Evolutionary conservation across 2,888 invertebrate genomes (phyloP).

Genomic region (Spatulosminthurus flaviceps): DNA sequence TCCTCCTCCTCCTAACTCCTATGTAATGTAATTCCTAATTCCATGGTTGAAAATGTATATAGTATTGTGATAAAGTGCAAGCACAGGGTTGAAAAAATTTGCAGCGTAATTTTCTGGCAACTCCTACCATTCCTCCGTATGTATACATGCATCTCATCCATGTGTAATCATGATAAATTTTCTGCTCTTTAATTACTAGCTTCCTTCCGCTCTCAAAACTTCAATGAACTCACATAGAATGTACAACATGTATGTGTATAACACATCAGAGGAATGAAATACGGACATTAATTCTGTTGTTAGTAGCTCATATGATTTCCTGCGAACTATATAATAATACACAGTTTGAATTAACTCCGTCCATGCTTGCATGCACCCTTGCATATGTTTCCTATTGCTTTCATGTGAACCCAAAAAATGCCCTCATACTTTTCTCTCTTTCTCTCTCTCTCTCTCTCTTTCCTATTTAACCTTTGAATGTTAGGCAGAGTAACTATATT

Average conservation of each 20-base stretch:
- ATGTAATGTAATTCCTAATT: not conserved
- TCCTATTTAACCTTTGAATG: not conserved
- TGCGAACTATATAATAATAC: too few species aligned
- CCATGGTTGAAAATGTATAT: conserved; percentile 3
- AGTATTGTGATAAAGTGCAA: too few species aligned
- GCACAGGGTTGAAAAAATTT: not conserved
- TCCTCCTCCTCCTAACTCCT: not conserved
- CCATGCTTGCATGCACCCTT: not conserved
- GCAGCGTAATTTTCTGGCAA: not conserved
- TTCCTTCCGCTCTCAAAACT: conserved; percentile 25
- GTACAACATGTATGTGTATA: too few species aligned
- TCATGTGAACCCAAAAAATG: not conserved
- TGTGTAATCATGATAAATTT: not conserved
- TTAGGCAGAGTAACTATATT: too few species aligned
- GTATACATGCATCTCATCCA: not conserved
- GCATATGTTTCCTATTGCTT: not conserved
- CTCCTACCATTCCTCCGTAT: conserved; percentile 5
- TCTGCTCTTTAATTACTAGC: conserved; percentile 18
- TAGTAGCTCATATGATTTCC: conserved; percentile 18
- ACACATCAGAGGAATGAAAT: not conserved
- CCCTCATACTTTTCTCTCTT: not conserved
- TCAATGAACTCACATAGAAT: conserved; percentile 15
- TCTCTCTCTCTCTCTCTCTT: not conserved
- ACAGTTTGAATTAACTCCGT: too few species aligned
- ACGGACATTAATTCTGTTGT: not conserved